Base-by-base conservation (phyloP, 2,113 vertebrate genomes). In the Laterallus jamaicensis region DNA sequence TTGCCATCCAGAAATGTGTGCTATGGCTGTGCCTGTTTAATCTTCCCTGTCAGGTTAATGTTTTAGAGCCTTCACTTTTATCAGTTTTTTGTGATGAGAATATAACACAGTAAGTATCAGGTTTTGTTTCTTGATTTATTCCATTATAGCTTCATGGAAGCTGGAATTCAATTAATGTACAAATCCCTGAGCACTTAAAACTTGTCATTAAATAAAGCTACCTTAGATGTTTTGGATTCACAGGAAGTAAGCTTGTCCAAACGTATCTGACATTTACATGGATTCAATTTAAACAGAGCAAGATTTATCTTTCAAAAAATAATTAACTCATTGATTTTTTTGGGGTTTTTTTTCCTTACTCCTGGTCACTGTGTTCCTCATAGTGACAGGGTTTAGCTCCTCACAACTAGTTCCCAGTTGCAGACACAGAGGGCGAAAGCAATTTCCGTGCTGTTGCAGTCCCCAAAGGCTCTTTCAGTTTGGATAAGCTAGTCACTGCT, bases 231-330 rank as follows among this genome's bases (percentile, higher is more conserved):
- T 93, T 88, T 74, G 73, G 59, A 86, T 92, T 93, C 83, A 66
- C 2, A 12, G 60, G 49, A 74, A 66, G 25, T 58, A 86, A 83
- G 73, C 68, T 86, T 83, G 68, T 77, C 86, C 92, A 83, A 92
- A 88, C 47, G 18, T 68, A 83, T 58, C 81, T 90, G 68, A 95
- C 86, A 70, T 91, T 88, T 83, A 74, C 93, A 83, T 77, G 50
- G 55, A 90, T 91, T 93, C 86, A 91, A n/a, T 94, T 96, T 92
- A 88, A 95, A 93, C 64, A 81, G 92, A 86, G 68, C 55, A 92
- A 93, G 86, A 86, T 83, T 92, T 81, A 69, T 81, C 54, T 76
- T 73, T 93, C 55, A 77, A 79, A 95, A 93, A 93, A 76, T 92
- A 95, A 90, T 92, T 93, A 93, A 62, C 26, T 25, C 58, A 75